These are phyloP conservation scores for Pogonocichla stellata DNA, from an alignment of 2,113 vertebrate species.

Conservation along the genomic window DNA sequence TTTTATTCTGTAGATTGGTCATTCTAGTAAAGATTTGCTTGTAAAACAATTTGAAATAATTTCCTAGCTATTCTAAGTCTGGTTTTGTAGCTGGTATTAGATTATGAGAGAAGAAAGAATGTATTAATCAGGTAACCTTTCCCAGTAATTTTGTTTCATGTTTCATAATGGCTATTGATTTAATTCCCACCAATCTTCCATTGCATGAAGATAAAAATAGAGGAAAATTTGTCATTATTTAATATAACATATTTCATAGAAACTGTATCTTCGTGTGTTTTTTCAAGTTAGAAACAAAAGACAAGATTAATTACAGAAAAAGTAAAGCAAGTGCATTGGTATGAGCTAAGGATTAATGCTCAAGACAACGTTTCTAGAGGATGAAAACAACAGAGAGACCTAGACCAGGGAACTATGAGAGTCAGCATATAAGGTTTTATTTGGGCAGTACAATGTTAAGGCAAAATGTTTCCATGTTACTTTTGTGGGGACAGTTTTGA, in stretches of 20 bases:
- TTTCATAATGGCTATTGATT: constrained; percentile 7
- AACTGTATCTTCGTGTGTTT: background rate
- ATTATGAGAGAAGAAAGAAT: background rate
- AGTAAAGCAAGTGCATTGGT: background rate
- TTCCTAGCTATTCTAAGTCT: background rate
- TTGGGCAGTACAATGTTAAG: background rate
- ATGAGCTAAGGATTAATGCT: background rate
- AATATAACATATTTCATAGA: background rate
- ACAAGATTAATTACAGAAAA: background rate
- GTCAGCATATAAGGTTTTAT: background rate
- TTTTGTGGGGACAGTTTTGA: background rate
- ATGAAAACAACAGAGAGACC: background rate
- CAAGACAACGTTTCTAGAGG: background rate
- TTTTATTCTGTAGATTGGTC: background rate
- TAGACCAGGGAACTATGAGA: background rate
- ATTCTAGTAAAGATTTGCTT: background rate
- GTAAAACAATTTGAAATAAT: constrained; percentile 14
- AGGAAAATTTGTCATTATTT: background rate
- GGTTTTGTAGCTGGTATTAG: background rate
- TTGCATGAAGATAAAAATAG: background rate
- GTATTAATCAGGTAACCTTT: background rate
- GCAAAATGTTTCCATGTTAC: background rate
- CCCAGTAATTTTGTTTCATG: background rate
- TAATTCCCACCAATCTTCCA: background rate
- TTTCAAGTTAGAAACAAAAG: background rate